These are phyloP conservation scores for Masticophis lateralis DNA, from an alignment of 2,797 vertebrate species.

Conservation along the genomic window DNA sequence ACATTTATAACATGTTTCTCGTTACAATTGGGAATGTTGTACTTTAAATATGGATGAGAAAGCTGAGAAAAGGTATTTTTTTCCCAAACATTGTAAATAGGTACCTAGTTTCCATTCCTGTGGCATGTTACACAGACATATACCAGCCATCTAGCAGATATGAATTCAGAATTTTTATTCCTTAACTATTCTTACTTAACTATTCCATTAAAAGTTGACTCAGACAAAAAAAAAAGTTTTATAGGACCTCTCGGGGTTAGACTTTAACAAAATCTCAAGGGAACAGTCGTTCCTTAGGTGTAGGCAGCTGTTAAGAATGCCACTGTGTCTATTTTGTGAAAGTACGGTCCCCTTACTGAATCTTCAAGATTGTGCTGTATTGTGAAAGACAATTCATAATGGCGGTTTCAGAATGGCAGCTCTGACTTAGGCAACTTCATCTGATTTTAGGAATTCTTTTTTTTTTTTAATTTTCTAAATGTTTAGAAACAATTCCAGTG, in stretches of 20 bases:
- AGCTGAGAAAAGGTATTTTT: not conserved
- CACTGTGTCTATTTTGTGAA: not conserved
- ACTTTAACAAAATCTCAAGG: not conserved
- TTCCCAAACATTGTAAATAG: not conserved
- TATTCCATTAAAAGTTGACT: not conserved
- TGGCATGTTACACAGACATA: not conserved
- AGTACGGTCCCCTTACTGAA: not conserved
- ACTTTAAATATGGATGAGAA: not conserved
- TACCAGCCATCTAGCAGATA: not conserved
- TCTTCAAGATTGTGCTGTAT: not conserved
- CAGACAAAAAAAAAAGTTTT: not conserved
- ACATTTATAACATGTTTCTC: not conserved
- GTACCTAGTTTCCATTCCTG: not conserved
- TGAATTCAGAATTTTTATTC: not conserved
- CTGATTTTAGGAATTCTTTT: conserved; percentile 11
- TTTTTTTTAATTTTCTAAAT: not conserved
- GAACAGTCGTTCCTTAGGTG: not conserved
- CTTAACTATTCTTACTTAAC: not conserved
- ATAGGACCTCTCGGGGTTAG: not conserved
- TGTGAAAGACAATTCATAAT: not conserved
- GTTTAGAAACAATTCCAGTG: conserved; percentile 32
- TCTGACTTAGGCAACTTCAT: not conserved
- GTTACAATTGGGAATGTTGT: not conserved
- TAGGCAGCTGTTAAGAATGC: not conserved
- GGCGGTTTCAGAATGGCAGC: not conserved